Conservation (phyloP, 2,797 vertebrate species). For the Sebastes itinus region DNA sequence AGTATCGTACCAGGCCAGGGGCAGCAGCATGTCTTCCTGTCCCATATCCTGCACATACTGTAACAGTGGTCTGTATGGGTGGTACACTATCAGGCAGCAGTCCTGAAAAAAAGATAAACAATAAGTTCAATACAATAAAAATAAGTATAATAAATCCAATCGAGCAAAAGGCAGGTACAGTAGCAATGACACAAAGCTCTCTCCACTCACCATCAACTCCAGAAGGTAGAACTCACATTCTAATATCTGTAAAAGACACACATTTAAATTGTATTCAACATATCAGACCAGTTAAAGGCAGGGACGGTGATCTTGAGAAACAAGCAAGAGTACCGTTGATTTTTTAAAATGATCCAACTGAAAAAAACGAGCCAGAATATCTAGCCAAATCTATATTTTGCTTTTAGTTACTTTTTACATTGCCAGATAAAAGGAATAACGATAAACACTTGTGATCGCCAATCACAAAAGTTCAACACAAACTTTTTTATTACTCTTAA, state of each 20-base stretch:
- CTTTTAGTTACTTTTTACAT: background rate
- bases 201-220: slow-evolving; percentile 95
- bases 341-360: too few species aligned
- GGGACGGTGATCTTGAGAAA: too few species aligned
- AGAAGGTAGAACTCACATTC: slow-evolving; percentile 99
- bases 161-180: background rate
- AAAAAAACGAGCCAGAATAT: too few species aligned
- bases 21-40: slow-evolving; percentile 99
- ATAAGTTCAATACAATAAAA: background rate
- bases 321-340: background rate
- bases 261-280: background rate
- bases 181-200: background rate
- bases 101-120: slow-evolving; percentile 82
- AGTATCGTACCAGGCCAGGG: slow-evolving; percentile 90
- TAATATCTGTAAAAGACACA: slow-evolving; percentile 88
- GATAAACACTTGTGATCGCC: too few species aligned
- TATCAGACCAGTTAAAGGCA: background rate
- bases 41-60: slow-evolving; percentile 99
- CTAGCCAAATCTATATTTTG: background rate
- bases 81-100: slow-evolving; percentile 99
- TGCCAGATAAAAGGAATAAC: background rate
- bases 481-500: background rate
- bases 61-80: slow-evolving; percentile 96
- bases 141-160: background rate
- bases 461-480: background rate